Evolutionary conservation across 2,797 vertebrate species (phyloP), one percentile per base, ranked within the genome.

Genomic region (Enteromius anoplus): DNA sequence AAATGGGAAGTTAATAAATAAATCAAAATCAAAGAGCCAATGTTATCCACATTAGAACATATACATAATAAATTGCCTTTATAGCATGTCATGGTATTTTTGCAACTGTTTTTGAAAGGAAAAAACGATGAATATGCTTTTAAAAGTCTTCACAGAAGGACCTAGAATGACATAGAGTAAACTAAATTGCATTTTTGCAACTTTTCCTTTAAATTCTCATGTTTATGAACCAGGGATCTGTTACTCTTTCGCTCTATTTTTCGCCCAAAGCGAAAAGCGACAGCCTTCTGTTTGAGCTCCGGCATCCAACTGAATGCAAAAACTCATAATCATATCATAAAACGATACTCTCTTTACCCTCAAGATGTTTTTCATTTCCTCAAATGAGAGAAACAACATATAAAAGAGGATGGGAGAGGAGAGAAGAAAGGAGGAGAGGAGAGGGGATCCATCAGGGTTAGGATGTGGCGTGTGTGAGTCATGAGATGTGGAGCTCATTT

Each of bases 401-500:
- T 62, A 5, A 26, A 1, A 26, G 34, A 76, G n/a, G 0, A 21
- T 3, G 51, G 26, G 4, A 6, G 68, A 17, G 45, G 1, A 17
- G 32, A 55, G 34, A 0, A 3, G 1, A 17, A 9, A 8, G 17
- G 37, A 69, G 21, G n/a, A 3, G 47, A 37, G 6, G 26, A 40
- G 1, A 26, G 0, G 23, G 19, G 60, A 7, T 47, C 5, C 37
- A 60, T 71, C 66, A 71, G 51, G 14, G 17, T n/a, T n/a, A 53
- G 34, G 23, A 70, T 70, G 51, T 70, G 78, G 65, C 6, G 6
- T 4, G 49, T 26, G 17, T 62, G 79, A 72, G 68, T 81, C 79
- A 82, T 73, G 80, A 71, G 51, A 82, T 82, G 71, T 66, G 58
- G 55, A 72, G 68, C 69, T 81, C 69, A 73, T 73, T 82, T 82